Conservation (phyloP, 2,888 invertebrate species). For the Aleiodes testaceus region DNA sequence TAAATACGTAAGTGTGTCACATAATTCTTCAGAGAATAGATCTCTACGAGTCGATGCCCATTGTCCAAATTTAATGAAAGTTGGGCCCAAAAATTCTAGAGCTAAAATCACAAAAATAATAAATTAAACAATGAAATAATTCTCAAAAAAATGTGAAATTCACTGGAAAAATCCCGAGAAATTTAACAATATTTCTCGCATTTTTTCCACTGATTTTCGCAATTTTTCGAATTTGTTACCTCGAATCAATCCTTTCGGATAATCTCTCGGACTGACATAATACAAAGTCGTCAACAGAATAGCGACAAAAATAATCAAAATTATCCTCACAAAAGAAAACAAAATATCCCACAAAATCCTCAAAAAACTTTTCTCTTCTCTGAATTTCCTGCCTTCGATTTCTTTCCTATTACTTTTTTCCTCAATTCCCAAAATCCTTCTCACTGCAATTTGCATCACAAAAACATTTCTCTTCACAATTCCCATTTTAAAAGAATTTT, state of each 20-base stretch:
- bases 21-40: slow-evolving; percentile 72
- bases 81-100: slow-evolving; percentile 72
- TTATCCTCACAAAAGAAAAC: not conserved
- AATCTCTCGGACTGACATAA: not conserved
- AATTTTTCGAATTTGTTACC: not conserved
- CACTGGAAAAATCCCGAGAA: no score
- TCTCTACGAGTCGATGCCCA: slow-evolving; percentile 74
- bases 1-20: slow-evolving; percentile 67
- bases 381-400: not conserved
- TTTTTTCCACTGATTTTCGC: no score
- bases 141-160: no score
- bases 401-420: not conserved
- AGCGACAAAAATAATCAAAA: slow-evolving; percentile 34
- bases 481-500: no score
- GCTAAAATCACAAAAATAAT: slow-evolving; percentile 47
- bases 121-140: no score
- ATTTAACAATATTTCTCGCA: no score
- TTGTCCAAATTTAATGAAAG: slow-evolving; percentile 75
- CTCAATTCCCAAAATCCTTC: no score
- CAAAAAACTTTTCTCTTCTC: slow-evolving; percentile 1
- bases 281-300: slow-evolving; percentile 38
- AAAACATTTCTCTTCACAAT: no score
- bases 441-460: no score
- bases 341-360: not conserved
- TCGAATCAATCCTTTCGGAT: not conserved